Evolutionary conservation across 2,797 vertebrate species (phyloP).

Genomic region (Meda fulgida): DNA sequence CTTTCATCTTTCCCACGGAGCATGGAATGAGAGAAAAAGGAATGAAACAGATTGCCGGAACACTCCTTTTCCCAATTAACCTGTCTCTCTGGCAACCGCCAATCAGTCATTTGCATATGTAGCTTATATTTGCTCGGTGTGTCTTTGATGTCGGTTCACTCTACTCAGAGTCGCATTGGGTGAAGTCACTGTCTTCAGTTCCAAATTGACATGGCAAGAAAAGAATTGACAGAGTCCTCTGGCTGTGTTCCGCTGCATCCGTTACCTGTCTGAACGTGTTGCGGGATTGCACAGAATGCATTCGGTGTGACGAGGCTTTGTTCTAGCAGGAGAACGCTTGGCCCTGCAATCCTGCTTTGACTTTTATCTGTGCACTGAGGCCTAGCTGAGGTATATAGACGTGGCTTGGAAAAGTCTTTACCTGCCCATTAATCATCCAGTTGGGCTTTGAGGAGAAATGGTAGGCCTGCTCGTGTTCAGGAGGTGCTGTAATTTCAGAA

Average conservation of each 20-base stretch:
- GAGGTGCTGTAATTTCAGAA: constrained; percentile 10
- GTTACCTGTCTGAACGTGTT: constrained; percentile 56
- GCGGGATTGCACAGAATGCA: constrained; percentile 54
- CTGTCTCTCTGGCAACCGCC: constrained; percentile 31
- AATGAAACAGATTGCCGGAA: constrained; percentile 35
- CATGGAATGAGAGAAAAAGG: constrained; percentile 16
- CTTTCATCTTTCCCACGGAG: constrained; percentile 22
- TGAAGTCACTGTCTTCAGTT: constrained; percentile 53
- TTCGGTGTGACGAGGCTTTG: constrained; percentile 49
- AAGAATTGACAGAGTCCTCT: constrained; percentile 32
- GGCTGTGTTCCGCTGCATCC: not conserved
- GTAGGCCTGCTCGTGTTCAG: constrained; percentile 1
- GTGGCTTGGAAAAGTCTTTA: constrained; percentile 26
- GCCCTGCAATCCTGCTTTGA: constrained; percentile 26
- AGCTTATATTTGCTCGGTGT: constrained; percentile 29
- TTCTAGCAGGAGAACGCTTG: constrained; percentile 43
- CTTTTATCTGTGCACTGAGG: constrained; percentile 20
- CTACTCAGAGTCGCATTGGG: constrained; percentile 23
- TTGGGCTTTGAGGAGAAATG: constrained; percentile 33
- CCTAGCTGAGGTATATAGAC: constrained; percentile 21
- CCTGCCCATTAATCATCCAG: constrained; percentile 38
- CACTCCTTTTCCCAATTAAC: constrained; percentile 48
- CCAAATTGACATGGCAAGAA: constrained; percentile 47
- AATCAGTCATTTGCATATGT: constrained; percentile 52
- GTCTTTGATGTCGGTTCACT: constrained; percentile 52